These are phyloP conservation scores for Drosophila lacertosa DNA, from an alignment of 1,140 invertebrate genomes.

Conservation along the genomic window DNA sequence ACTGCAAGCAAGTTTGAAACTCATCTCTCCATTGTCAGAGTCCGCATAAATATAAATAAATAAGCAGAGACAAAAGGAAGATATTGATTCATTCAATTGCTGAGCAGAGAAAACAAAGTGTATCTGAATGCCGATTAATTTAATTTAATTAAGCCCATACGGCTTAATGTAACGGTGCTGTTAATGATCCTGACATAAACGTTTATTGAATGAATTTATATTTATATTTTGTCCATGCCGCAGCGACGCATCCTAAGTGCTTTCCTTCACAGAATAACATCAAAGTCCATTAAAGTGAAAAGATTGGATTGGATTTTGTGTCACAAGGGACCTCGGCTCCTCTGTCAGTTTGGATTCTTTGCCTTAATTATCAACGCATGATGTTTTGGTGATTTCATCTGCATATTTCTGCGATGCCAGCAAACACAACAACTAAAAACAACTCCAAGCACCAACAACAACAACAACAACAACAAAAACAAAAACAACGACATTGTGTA, in stretches of 20 bases:
- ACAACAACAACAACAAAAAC: conserved; percentile 28
- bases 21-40: too few species aligned
- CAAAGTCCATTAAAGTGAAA: conserved; percentile 79
- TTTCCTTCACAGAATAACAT: conserved; percentile 21
- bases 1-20: background rate
- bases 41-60: background rate
- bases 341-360: conserved; percentile 71
- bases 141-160: conserved; percentile 45
- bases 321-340: conserved; percentile 34
- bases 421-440: conserved; percentile 14
- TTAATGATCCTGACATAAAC: conserved; percentile 55
- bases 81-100: conserved; percentile 15
- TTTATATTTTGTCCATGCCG: conserved; percentile 21
- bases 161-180: conserved; percentile 48
- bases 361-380: conserved; percentile 80
- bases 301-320: conserved; percentile 74
- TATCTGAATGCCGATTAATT: conserved; percentile 40
- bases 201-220: conserved; percentile 54
- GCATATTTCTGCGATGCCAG: conserved; percentile 63
- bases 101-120: conserved; percentile 27
- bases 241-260: conserved; percentile 34
- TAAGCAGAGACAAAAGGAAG: background rate
- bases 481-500: conserved; percentile 70
- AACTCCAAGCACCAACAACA: conserved; percentile 14
- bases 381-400: conserved; percentile 80